phyloP scores from a whole-genome alignment of 2,888 invertebrate genomes.

The Tenthredo scrophulariae region DNA sequence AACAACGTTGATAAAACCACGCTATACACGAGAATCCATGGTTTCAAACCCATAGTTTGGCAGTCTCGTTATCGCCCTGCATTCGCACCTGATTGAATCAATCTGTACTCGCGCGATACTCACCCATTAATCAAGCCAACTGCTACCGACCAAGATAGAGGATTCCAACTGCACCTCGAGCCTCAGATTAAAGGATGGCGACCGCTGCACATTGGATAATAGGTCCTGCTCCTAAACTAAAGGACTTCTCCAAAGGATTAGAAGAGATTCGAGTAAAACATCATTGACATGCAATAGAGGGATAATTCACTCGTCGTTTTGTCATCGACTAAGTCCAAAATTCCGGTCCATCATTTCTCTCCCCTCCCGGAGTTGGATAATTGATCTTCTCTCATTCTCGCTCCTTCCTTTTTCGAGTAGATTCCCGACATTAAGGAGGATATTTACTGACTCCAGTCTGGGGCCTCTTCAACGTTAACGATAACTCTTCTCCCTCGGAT shows the following conservation, averaged over 20 bases:
- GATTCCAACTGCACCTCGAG: neutral
- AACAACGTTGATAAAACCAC: neutral
- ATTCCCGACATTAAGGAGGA: neutral
- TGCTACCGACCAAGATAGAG: conserved; percentile 17
- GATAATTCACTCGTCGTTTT: neutral
- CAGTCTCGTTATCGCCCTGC: neutral
- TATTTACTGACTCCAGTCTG: conserved; percentile 11
- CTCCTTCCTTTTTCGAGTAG: neutral
- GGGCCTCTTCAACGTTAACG: neutral
- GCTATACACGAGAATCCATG: neutral
- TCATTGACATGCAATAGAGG: neutral
- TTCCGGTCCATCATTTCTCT: neutral
- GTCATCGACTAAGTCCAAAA: neutral
- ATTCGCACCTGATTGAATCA: conserved; percentile 35
- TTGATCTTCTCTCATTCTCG: neutral
- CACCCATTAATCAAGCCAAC: conserved; percentile 31
- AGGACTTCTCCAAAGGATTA: neutral
- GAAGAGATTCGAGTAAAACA: neutral
- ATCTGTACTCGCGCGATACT: conserved; percentile 1
- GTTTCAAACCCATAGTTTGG: conserved; percentile 5
- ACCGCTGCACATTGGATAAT: neutral
- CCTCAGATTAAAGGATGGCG: neutral
- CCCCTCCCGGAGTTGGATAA: neutral
- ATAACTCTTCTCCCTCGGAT: conserved; percentile 7
- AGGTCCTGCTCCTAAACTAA: neutral